Conservation (phyloP, 1,140 invertebrate species). For the fruit fly (Drosophila melanogaster) region DNA sequence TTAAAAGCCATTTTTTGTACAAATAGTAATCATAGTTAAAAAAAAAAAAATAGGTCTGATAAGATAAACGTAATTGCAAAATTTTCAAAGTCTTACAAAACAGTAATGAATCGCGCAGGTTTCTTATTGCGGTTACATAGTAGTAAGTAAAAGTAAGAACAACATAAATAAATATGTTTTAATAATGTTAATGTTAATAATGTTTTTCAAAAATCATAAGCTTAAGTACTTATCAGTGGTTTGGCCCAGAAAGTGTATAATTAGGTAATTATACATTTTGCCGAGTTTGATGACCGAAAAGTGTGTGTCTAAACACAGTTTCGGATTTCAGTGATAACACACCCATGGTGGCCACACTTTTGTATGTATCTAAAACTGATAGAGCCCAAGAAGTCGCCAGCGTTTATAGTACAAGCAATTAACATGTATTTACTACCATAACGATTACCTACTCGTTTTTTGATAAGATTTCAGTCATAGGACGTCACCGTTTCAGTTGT, state of each 20-base stretch:
- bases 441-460: constrained; percentile 1
- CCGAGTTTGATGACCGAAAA: background rate
- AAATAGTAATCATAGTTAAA: background rate
- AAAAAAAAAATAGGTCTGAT: background rate
- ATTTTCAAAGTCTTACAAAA: background rate
- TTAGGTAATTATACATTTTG: background rate
- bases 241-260: background rate
- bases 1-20: background rate
- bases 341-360: too few relatives aligned
- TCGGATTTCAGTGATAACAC: background rate
- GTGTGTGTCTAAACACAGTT: background rate
- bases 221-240: background rate
- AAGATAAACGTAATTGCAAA: background rate
- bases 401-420: background rate
- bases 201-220: too few relatives aligned
- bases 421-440: background rate
- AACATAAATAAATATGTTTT: too few relatives aligned
- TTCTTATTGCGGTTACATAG: too few relatives aligned
- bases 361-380: background rate
- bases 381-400: background rate
- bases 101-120: background rate
- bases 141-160: background rate
- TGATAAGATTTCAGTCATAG: constrained; percentile 1
- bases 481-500: constrained; percentile 12
- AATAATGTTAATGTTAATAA: too few relatives aligned